These are phyloP conservation scores for Poeciliopsis presidionis DNA, from an alignment of 2,797 vertebrate genomes.

Conservation along the genomic window DNA sequence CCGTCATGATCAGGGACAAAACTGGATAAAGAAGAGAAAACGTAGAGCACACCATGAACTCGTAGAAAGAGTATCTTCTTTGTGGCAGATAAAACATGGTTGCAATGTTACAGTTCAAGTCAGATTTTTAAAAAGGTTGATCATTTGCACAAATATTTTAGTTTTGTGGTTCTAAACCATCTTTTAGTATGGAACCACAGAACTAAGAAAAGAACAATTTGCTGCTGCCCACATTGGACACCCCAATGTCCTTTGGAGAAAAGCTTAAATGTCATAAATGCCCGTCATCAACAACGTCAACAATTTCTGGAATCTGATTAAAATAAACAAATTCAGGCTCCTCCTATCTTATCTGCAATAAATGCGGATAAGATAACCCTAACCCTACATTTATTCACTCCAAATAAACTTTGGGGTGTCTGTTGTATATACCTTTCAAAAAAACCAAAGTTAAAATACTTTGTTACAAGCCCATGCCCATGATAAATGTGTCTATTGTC, in stretches of 20 bases:
- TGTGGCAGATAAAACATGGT: neutral
- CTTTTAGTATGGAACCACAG: neutral
- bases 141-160: neutral
- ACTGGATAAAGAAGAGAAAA: slow-evolving; percentile 76
- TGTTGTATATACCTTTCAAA: neutral
- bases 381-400: neutral
- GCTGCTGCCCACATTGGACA: neutral
- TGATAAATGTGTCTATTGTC: neutral
- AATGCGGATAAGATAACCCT: neutral
- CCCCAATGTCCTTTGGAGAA: neutral
- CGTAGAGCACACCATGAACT: neutral
- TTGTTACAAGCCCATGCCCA: neutral
- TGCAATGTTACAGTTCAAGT: neutral
- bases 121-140: neutral
- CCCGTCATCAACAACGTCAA: neutral
- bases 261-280: neutral
- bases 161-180: neutral
- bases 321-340: neutral
- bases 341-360: neutral
- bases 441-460: neutral
- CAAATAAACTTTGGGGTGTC: neutral
- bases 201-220: neutral
- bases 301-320: neutral
- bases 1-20: slow-evolving; percentile 95
- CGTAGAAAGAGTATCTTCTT: neutral